A percentile compares a stretch with the other conserved stretches of the same genome.
Conservation (phyloP, 2,113 vertebrate genomes). For the Capreolus pygargus region DNA sequence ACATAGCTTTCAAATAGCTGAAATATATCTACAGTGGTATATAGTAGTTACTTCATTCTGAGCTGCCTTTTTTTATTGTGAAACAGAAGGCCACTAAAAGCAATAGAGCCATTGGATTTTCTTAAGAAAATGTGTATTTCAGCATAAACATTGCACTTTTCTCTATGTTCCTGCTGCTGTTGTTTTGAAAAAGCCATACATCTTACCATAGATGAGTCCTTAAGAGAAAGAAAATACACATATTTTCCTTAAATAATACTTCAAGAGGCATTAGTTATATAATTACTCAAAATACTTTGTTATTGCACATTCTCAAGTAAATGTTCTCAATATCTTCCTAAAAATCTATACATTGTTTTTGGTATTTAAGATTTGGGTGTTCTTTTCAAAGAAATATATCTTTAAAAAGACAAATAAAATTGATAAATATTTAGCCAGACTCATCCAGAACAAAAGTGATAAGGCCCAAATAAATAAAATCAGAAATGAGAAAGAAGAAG, state of each 20-base stretch:
- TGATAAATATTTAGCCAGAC: neutral
- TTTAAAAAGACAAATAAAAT: neutral
- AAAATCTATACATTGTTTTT: neutral
- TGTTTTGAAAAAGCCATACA: slow-evolving; percentile 14
- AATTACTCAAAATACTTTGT: slow-evolving; percentile 48
- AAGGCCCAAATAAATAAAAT: neutral
- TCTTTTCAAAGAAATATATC: neutral
- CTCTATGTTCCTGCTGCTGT: slow-evolving; percentile 5
- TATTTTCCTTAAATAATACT: slow-evolving; percentile 17
- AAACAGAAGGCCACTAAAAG: neutral
- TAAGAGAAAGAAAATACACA: slow-evolving; percentile 26
- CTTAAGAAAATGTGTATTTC: slow-evolving; percentile 37
- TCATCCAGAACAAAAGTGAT: neutral
- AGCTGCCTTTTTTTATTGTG: neutral
- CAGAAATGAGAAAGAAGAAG: neutral
- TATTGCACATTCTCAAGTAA: neutral
- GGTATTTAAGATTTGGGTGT: neutral
- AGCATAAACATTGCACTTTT: slow-evolving; percentile 28
- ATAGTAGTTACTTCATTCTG: neutral
- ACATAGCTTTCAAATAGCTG: slow-evolving; percentile 43
- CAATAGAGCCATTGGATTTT: slow-evolving; percentile 6
- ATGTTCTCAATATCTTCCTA: neutral
- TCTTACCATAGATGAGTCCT: neutral
- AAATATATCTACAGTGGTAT: neutral
- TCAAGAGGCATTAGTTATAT: slow-evolving; percentile 8